phyloP scores from a whole-genome alignment of 2,797 vertebrate genomes.

The Labeo calbasu region DNA sequence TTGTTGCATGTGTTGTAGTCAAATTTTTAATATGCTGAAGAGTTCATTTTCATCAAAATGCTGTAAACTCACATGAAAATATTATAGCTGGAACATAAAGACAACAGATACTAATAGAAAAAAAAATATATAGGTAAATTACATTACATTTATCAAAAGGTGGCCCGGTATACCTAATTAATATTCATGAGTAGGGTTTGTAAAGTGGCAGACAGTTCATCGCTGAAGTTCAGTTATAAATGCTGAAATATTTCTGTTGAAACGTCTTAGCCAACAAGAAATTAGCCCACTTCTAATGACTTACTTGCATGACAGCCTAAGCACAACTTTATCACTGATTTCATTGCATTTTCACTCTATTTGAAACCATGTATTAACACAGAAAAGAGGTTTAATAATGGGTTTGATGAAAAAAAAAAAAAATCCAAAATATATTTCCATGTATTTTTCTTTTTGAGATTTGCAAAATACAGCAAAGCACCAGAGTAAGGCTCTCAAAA shows the following conservation, averaged over 20 bases:
- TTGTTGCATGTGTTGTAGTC: slow-evolving; percentile 1
- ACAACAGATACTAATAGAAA: not conserved
- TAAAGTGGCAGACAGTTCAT: not conserved
- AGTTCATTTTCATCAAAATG: not conserved
- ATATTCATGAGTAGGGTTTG: not conserved
- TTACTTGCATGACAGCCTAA: not conserved
- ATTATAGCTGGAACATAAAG: not conserved
- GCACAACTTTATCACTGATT: not conserved
- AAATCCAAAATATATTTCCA: not conserved
- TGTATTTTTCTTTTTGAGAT: not conserved
- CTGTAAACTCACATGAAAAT: not conserved
- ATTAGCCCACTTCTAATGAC: not conserved
- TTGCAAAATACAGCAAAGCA: not conserved
- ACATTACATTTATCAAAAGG: not conserved
- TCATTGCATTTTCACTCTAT: not conserved
- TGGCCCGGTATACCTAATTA: not conserved
- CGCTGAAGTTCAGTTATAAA: not conserved
- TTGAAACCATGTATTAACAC: not conserved
- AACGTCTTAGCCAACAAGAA: not conserved
- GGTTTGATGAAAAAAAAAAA: not conserved
- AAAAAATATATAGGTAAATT: not conserved
- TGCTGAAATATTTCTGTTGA: slow-evolving; percentile 9
- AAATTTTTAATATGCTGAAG: too few relatives aligned
- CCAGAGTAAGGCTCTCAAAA: not conserved
- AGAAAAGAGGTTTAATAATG: not conserved